These are phyloP conservation scores for Leucozona laternaria DNA, from an alignment of 2,888 invertebrate species.

Conservation along the genomic window DNA sequence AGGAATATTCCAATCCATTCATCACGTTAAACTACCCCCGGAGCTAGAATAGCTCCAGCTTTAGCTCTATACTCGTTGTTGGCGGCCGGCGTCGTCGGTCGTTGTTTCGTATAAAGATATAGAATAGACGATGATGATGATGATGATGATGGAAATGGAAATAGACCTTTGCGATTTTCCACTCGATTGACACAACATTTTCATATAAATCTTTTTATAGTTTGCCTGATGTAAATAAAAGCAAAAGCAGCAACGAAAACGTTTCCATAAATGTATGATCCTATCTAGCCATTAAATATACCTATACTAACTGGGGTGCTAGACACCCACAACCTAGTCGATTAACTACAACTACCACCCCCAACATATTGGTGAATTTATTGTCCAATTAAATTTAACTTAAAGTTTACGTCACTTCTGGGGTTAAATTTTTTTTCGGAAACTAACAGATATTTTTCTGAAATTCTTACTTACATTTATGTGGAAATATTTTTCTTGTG, in stretches of 20 bases:
- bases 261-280: constrained; percentile 50
- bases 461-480: constrained; percentile 27
- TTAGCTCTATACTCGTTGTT: not conserved
- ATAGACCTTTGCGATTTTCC: constrained; percentile 70
- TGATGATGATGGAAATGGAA: constrained; percentile 17
- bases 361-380: constrained; percentile 30
- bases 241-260: constrained; percentile 6
- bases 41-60: not conserved
- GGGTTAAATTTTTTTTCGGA: constrained; percentile 1
- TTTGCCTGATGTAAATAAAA: constrained; percentile 33
- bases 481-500: constrained; percentile 7
- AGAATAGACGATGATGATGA: not conserved
- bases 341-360: constrained; percentile 11
- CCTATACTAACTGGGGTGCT: constrained; percentile 3
- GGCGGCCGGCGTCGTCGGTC: too few species aligned
- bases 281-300: constrained; percentile 29
- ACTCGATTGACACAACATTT: constrained; percentile 69
- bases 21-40: constrained; percentile 44
- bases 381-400: constrained; percentile 50
- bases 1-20: constrained; percentile 60
- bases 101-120: not conserved
- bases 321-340: constrained; percentile 13
- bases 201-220: constrained; percentile 17
- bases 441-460: constrained; percentile 3
- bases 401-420: constrained; percentile 54